phyloP scores from a whole-genome alignment of 2,797 vertebrate species.

The Pseudomugil tenellus region DNA sequence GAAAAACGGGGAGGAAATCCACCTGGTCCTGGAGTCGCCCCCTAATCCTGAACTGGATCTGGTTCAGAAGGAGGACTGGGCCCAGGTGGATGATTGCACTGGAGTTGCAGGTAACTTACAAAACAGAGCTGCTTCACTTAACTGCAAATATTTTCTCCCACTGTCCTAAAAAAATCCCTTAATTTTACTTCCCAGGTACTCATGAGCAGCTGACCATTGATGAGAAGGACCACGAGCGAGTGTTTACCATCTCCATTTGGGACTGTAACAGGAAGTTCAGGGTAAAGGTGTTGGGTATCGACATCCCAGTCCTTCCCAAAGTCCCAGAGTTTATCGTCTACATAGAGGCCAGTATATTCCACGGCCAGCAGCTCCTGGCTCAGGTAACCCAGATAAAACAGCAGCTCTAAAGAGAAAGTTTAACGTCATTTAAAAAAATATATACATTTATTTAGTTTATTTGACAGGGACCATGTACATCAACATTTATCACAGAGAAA shows the following conservation, averaged over 20 bases:
- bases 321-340: constrained; percentile 91
- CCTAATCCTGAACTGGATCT: constrained; percentile 87
- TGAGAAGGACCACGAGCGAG: constrained; percentile 94
- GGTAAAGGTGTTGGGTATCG: constrained; percentile 94
- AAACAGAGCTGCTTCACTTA: not conserved
- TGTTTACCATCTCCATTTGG: constrained; percentile 98
- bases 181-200: constrained; percentile 78
- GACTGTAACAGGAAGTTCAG: constrained; percentile 96
- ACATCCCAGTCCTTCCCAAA: constrained; percentile 91
- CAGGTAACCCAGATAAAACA: constrained; percentile 70
- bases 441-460: no score
- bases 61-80: constrained; percentile 96
- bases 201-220: constrained; percentile 95
- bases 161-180: not conserved
- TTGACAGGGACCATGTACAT: no score
- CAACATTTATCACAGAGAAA: no score
- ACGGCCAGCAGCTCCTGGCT: constrained; percentile 94
- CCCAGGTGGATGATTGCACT: constrained; percentile 95
- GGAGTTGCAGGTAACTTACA: constrained; percentile 84
- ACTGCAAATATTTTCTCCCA: not conserved
- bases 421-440: no score
- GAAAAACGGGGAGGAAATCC: constrained; percentile 95
- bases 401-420: no score
- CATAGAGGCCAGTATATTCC: constrained; percentile 96
- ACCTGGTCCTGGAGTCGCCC: constrained; percentile 89